phyloP scores from a whole-genome alignment of 2,797 vertebrate genomes.

The Crypturellus tataupa region DNA sequence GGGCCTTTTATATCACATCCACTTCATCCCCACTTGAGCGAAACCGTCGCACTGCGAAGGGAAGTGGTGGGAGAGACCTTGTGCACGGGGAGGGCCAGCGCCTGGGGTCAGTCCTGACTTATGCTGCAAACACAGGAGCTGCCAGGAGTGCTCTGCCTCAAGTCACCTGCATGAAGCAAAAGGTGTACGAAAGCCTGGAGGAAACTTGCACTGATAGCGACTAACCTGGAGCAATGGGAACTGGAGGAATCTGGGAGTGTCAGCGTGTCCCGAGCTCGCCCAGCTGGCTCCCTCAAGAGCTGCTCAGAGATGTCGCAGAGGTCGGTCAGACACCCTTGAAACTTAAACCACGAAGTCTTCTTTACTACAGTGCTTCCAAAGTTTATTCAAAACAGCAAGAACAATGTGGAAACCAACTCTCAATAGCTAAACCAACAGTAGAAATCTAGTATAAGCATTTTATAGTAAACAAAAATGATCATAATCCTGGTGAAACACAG shows the following conservation, averaged over 20 bases:
- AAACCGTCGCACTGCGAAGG: neutral
- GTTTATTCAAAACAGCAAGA: neutral
- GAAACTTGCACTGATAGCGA: neutral
- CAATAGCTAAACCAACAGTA: neutral
- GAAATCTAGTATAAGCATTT: neutral
- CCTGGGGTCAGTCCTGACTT: neutral
- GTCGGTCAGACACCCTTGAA: neutral
- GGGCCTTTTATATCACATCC: neutral
- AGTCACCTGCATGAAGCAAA: neutral
- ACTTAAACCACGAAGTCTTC: neutral
- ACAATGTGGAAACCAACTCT: neutral
- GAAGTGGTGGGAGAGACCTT: neutral
- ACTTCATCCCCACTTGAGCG: neutral
- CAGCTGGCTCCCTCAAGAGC: neutral
- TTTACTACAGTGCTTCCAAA: neutral
- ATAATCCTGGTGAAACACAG: neutral
- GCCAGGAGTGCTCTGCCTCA: neutral
- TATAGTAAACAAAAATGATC: neutral
- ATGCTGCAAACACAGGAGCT: neutral
- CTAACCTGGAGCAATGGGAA: neutral
- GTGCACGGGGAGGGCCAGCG: neutral
- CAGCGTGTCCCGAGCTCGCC: neutral
- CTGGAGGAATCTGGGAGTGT: constrained; percentile 12
- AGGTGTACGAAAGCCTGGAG: neutral
- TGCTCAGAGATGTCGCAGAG: neutral